Conservation (phyloP, 2,113 vertebrate genomes). For the Austrofundulus limnaeus region DNA sequence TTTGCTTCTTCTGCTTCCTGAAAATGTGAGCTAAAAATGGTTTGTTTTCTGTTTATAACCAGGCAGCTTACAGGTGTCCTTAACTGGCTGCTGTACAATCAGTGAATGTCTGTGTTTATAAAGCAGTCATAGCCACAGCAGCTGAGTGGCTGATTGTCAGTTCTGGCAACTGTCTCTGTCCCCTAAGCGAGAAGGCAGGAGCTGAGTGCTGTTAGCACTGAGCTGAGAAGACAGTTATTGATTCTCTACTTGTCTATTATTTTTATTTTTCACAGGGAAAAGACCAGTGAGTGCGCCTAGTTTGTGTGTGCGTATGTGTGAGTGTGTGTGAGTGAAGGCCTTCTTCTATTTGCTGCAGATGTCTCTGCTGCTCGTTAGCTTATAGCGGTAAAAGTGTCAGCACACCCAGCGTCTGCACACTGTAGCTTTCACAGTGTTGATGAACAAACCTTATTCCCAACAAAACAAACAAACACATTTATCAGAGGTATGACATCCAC, state of each 20-base stretch:
- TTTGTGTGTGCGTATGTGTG: constrained; percentile 21
- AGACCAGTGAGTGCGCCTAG: constrained; percentile 27
- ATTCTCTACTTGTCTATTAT: constrained; percentile 73
- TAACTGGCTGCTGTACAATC: constrained; percentile 37
- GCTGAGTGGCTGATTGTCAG: constrained; percentile 58
- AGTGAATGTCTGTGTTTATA: constrained; percentile 57
- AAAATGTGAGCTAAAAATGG: background rate
- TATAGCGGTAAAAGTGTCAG: constrained; percentile 31
- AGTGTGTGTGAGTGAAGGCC: constrained; percentile 3
- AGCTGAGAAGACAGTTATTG: constrained; percentile 67
- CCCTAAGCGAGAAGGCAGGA: constrained; percentile 42
- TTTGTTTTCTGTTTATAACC: background rate
- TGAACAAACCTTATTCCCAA: constrained; percentile 39
- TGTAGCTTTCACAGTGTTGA: constrained; percentile 21
- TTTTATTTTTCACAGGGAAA: constrained; percentile 68
- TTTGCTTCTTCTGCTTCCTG: background rate
- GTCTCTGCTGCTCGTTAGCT: constrained; percentile 37
- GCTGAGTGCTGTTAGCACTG: constrained; percentile 62
- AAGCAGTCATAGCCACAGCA: constrained; percentile 35
- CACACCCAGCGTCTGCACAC: constrained; percentile 6
- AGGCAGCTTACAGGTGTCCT: constrained; percentile 13
- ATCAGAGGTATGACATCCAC: constrained; percentile 13
- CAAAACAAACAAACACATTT: constrained; percentile 40
- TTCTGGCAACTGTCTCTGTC: constrained; percentile 57
- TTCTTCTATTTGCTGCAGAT: too few species aligned